Evolutionary conservation across 1,140 invertebrate species (phyloP).

Genomic region (Contarinia nasturtii): DNA sequence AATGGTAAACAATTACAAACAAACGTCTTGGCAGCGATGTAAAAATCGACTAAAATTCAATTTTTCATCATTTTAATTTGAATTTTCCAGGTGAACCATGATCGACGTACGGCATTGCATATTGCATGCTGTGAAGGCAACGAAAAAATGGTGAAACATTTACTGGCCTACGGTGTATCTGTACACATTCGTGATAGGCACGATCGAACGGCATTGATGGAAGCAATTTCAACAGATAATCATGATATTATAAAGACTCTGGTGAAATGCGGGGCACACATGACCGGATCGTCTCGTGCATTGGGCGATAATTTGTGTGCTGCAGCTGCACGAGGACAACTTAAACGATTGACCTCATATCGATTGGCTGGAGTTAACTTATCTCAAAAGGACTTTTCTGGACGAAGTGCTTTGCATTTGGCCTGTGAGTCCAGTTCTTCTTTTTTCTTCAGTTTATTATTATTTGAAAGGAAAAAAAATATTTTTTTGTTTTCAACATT

Average conservation of each 20-base stretch:
- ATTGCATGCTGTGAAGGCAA: slow-evolving; percentile 57
- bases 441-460: too few relatives aligned
- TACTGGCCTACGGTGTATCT: slow-evolving; percentile 62
- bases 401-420: slow-evolving; percentile 38
- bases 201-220: slow-evolving; percentile 36
- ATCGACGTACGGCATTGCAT: slow-evolving; percentile 63
- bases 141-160: slow-evolving; percentile 42
- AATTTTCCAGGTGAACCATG: too few relatives aligned
- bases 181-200: slow-evolving; percentile 45
- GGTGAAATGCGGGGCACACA: slow-evolving; percentile 40
- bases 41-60: too few relatives aligned
- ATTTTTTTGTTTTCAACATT: too few relatives aligned
- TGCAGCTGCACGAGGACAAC: slow-evolving; percentile 34
- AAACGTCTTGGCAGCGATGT: too few relatives aligned
- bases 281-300: slow-evolving; percentile 25
- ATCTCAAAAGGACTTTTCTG: slow-evolving; percentile 32
- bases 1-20: too few relatives aligned
- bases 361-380: slow-evolving; percentile 42
- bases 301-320: slow-evolving; percentile 39
- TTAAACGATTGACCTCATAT: slow-evolving; percentile 34
- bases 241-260: slow-evolving; percentile 39
- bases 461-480: too few relatives aligned
- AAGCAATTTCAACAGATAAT: slow-evolving; percentile 39
- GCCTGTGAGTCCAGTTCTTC: too few relatives aligned
- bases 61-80: too few relatives aligned